A percentile compares a stretch with the other conserved stretches of the same genome.
These are phyloP conservation scores for Pherbina coryleti DNA, from an alignment of 2,888 invertebrate species.

Conservation along the genomic window DNA sequence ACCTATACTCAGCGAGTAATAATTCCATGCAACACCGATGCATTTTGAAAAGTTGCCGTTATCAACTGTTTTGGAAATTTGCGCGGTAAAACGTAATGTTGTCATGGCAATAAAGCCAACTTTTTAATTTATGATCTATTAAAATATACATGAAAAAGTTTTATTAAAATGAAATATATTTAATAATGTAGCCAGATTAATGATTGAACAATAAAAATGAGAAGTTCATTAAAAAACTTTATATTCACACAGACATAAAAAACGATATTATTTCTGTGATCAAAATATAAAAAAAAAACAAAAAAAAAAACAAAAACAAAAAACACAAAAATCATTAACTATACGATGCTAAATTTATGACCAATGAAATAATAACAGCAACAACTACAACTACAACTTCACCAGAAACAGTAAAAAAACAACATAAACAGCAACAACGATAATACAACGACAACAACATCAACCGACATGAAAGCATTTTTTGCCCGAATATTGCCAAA, in stretches of 20 bases:
- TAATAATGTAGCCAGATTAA: background rate
- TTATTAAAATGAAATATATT: no score
- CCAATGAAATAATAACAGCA: slow-evolving; percentile 2
- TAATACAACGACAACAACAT: background rate
- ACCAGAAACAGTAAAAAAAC: background rate
- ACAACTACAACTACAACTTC: background rate
- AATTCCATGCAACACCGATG: no score
- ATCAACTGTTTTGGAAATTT: no score
- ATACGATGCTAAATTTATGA: slow-evolving; percentile 18
- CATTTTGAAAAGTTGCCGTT: no score
- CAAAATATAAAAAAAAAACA: background rate
- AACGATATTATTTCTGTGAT: background rate
- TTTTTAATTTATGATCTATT: no score
- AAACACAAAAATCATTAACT: background rate
- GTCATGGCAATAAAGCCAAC: no score
- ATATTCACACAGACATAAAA: background rate
- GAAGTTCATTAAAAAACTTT: background rate
- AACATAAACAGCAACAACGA: background rate
- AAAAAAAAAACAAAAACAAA: background rate
- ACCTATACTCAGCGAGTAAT: no score
- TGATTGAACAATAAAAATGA: background rate
- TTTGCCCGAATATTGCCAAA: slow-evolving; percentile 1
- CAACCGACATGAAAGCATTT: slow-evolving; percentile 1
- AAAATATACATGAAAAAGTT: no score
- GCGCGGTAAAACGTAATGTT: no score